Conservation (phyloP, 2,888 invertebrate species). For the Caenorhabditis sp. region DNA sequence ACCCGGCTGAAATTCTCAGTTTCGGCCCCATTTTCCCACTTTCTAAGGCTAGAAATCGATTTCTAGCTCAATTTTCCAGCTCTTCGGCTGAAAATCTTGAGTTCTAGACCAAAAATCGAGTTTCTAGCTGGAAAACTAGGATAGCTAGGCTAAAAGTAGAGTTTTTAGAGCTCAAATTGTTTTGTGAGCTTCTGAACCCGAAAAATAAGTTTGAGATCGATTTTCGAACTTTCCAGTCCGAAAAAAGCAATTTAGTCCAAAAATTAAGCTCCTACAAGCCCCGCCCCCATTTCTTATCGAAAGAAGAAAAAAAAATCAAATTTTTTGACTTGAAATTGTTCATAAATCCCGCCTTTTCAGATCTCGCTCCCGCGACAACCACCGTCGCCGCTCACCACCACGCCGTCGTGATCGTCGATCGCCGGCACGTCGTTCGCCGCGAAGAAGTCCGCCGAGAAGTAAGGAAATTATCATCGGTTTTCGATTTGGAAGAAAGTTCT, state of each 20-base stretch:
- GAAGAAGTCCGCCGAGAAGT: conserved; percentile 66
- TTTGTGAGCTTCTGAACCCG: too few relatives aligned
- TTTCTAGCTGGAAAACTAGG: not conserved
- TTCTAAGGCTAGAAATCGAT: too few relatives aligned
- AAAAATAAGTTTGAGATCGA: too few relatives aligned
- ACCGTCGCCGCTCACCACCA: conserved; percentile 69
- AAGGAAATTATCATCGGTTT: not conserved
- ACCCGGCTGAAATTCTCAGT: too few relatives aligned
- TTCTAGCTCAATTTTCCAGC: too few relatives aligned
- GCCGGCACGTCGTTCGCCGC: conserved; percentile 57
- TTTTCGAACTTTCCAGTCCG: not conserved
- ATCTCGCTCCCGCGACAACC: conserved; percentile 59
- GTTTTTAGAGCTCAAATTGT: not conserved
- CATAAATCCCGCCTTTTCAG: conserved; percentile 26
- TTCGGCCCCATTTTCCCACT: too few relatives aligned
- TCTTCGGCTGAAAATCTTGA: not conserved
- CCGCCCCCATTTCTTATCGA: not conserved
- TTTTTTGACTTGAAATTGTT: not conserved
- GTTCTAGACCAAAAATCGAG: not conserved
- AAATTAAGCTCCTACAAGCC: not conserved
- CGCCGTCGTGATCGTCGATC: conserved; percentile 65
- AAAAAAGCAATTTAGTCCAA: not conserved
- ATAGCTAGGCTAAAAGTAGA: not conserved
- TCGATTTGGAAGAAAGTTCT: not conserved
- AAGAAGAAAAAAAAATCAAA: too few relatives aligned